Evolutionary conservation across 2,797 vertebrate species (phyloP), one percentile per base, ranked within the genome.

Genomic region (Coregonus ussuriensis): DNA sequence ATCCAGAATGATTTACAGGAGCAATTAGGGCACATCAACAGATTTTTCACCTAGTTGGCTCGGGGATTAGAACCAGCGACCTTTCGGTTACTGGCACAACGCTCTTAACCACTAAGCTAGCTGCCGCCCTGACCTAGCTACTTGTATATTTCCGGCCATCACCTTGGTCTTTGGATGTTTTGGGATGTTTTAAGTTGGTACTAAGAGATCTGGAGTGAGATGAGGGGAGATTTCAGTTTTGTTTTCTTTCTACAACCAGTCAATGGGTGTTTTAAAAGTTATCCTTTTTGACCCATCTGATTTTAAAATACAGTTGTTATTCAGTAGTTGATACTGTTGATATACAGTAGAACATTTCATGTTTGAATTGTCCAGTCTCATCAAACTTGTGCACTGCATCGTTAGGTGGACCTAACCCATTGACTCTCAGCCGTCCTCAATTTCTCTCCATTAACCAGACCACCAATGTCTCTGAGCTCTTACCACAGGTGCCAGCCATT

Each of bases 401-500:
- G 0, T 62, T 9, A 62, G n/a, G 11, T 62, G 15, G 21, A 21
- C 59, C 21, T 25, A 25, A 62, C 1, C 59, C n/a, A 25, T 62
- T 62, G 59, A 7, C 59, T 21, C n/a, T 63, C 59, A 63, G 59
- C 59, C 21, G 21, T 53, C 71, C 51, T 92, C 92, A 93, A 47
- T 11, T 92, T 92, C 91, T 93, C 92, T 59, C 54, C 71, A 37
- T 13, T 62, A 16, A 73, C 52, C 53, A 56, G 52, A 73, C 72
- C 31, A 56, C 82, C 85, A 75, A 85, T 87, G 89, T 88, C 90
- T 87, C 85, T 79, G 74, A 59, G 25, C 72, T 83, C 82, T 93
- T 92, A 92, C 90, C 88, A 4, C 76, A 21, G 85, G 84, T 85
- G 87, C 89, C 80, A 81, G 89, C 88, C 86, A 90, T 92, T 91